Percentiles rank a stretch among this genome's conserved stretches.
phyloP scores from a whole-genome alignment of 2,113 vertebrate species.

The Silurus glanis region DNA sequence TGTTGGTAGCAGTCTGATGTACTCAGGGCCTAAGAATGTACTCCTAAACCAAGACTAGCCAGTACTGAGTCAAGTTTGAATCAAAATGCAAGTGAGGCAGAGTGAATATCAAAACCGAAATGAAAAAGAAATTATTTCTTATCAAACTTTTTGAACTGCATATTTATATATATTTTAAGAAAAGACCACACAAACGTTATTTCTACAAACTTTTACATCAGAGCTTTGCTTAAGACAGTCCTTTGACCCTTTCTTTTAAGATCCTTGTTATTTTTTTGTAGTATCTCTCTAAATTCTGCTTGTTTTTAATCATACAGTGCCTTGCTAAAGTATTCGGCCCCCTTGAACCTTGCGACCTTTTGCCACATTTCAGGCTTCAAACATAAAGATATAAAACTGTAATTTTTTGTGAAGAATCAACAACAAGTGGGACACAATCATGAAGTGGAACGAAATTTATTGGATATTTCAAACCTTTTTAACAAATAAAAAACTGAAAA shows the following conservation, averaged over 20 bases:
- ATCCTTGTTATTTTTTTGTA: not conserved
- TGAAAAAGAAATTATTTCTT: not conserved
- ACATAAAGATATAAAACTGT: too few relatives aligned
- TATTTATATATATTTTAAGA: not conserved
- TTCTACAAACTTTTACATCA: not conserved
- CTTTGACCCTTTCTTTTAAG: not conserved
- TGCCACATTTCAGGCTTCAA: too few relatives aligned
- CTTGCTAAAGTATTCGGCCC: too few relatives aligned
- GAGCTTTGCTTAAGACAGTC: not conserved
- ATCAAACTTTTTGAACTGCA: not conserved
- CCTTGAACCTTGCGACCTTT: too few relatives aligned
- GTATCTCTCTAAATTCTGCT: not conserved
- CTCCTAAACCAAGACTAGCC: not conserved
- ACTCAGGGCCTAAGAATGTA: not conserved
- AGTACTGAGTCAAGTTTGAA: not conserved
- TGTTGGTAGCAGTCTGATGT: not conserved
- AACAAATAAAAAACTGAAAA: too few relatives aligned
- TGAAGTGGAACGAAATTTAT: too few relatives aligned
- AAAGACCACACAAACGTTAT: not conserved
- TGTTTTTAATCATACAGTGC: not conserved
- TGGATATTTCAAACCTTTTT: too few relatives aligned
- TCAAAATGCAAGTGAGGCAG: not conserved
- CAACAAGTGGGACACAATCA: too few relatives aligned
- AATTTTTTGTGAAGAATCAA: too few relatives aligned
- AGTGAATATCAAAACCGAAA: not conserved